phyloP scores from a whole-genome alignment of 2,113 vertebrate genomes.

The Tetrax tetrax region DNA sequence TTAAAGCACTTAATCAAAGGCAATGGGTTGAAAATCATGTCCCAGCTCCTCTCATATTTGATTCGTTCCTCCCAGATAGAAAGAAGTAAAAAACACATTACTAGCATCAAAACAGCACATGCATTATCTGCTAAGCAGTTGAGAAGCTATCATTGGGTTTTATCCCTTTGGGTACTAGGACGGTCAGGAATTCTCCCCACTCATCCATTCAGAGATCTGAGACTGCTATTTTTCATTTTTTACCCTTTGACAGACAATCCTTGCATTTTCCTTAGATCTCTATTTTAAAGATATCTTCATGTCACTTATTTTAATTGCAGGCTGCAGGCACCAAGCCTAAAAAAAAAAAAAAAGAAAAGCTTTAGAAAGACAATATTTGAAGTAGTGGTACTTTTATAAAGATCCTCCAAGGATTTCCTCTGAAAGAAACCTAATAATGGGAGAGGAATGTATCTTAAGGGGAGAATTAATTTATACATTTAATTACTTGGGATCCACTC shows the following conservation, averaged over 20 bases:
- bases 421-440: slow-evolving; percentile 73
- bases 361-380: slow-evolving; percentile 34
- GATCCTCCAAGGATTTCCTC: slow-evolving; percentile 65
- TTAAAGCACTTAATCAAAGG: slow-evolving; percentile 99
- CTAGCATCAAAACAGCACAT: slow-evolving; percentile 83
- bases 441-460: slow-evolving; percentile 75
- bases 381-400: slow-evolving; percentile 45
- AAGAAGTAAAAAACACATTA: slow-evolving; percentile 88
- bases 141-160: slow-evolving; percentile 85
- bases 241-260: slow-evolving; percentile 77
- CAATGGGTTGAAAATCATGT: slow-evolving; percentile 99
- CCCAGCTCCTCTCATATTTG: slow-evolving; percentile 92
- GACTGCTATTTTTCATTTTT: slow-evolving; percentile 77
- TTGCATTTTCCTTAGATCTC: slow-evolving; percentile 76
- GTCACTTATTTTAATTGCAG: slow-evolving; percentile 79
- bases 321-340: slow-evolving; percentile 69
- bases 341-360: neutral
- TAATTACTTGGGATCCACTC: slow-evolving; percentile 80
- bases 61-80: slow-evolving; percentile 97
- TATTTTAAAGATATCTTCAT: slow-evolving; percentile 81
- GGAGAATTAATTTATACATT: slow-evolving; percentile 84
- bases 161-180: slow-evolving; percentile 86
- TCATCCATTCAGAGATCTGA: slow-evolving; percentile 81
- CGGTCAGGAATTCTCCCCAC: slow-evolving; percentile 77
- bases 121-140: slow-evolving; percentile 93